Conservation (phyloP, 2,797 vertebrate genomes). For the Neosilurus mollespiculum region DNA sequence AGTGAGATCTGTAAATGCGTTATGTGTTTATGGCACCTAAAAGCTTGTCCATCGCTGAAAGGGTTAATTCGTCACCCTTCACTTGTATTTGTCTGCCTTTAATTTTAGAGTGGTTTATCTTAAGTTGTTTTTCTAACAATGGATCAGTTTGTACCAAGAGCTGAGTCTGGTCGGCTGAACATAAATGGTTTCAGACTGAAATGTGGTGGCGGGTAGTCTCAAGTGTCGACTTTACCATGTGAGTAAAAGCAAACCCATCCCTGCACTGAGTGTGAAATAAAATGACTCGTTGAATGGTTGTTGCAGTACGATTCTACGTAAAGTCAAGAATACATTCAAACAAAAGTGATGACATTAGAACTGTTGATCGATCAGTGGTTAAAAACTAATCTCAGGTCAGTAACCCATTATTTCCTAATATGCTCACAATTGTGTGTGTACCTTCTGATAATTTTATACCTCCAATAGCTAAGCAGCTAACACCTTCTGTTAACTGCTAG, state of each 20-base stretch:
- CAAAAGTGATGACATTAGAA: neutral
- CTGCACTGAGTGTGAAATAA: neutral
- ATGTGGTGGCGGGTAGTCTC: neutral
- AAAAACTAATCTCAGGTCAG: neutral
- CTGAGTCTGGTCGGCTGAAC: neutral
- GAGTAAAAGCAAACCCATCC: neutral
- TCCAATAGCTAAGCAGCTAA: neutral
- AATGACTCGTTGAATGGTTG: neutral
- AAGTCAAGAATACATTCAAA: neutral
- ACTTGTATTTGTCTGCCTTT: neutral
- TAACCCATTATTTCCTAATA: neutral
- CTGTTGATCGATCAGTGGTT: neutral
- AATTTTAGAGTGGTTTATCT: neutral
- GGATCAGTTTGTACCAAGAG: neutral
- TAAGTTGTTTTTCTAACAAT: neutral
- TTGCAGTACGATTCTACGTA: neutral
- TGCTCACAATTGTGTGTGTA: neutral
- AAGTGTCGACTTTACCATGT: neutral
- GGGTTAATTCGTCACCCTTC: neutral
- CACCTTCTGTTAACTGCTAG: neutral
- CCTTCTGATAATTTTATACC: neutral
- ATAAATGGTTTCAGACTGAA: neutral
- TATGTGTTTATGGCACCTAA: neutral
- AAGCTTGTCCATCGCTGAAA: conserved; percentile 5
- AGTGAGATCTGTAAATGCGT: too few relatives aligned